Conservation (phyloP, 1,140 invertebrate species). For the Anastrepha ludens region DNA sequence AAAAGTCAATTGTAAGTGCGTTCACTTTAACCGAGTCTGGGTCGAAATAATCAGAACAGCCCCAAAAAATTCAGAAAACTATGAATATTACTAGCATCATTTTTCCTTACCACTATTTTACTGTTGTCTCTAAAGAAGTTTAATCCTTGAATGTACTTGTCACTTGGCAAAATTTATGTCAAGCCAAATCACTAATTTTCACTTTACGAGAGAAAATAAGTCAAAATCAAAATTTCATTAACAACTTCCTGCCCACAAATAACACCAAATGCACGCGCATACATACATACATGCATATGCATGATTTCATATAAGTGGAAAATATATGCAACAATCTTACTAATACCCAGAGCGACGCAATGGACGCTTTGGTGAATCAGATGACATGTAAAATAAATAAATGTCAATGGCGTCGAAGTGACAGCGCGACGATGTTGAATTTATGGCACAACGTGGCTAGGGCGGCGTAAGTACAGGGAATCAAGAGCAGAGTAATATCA, state of each 20-base stretch:
- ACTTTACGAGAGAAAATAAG: neutral
- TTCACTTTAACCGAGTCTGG: no score
- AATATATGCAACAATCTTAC: neutral
- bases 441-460: conserved; percentile 26
- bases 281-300: neutral
- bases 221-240: conserved; percentile 20
- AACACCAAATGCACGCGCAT: neutral
- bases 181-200: neutral
- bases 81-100: no score
- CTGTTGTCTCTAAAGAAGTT: no score
- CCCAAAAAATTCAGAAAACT: no score
- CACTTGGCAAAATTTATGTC: neutral
- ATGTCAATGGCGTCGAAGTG: conserved; percentile 47
- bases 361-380: conserved; percentile 32
- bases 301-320: neutral
- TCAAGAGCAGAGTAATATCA: neutral
- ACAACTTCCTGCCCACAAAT: conserved; percentile 11
- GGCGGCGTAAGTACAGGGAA: neutral
- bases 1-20: no score
- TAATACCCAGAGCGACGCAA: neutral
- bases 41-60: no score
- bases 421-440: conserved; percentile 53
- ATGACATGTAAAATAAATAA: conserved; percentile 56
- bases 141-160: neutral
- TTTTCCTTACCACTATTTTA: no score